A percentile compares a stretch with the other conserved stretches of the same genome.
Conservation (phyloP, 1,140 invertebrate genomes). For the Rhyzopertha dominica region DNA sequence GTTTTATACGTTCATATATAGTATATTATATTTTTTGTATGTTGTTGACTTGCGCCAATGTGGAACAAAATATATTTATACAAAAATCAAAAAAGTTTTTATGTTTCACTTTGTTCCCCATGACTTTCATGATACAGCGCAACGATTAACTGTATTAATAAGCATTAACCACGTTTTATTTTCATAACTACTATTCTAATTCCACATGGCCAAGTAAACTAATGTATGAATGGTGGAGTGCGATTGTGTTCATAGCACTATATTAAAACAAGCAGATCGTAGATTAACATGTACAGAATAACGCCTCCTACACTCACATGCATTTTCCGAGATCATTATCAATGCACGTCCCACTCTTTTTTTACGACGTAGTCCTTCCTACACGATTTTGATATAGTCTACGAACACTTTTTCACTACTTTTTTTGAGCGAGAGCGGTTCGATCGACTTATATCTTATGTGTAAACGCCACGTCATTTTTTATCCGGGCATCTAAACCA, state of each 20-base stretch:
- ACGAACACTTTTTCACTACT: too few species aligned
- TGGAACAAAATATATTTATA: slow-evolving; percentile 47
- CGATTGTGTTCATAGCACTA: slow-evolving; percentile 23
- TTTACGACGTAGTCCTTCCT: too few species aligned
- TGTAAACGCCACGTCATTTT: too few species aligned
- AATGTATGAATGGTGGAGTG: slow-evolving; percentile 26
- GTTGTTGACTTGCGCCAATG: slow-evolving; percentile 46
- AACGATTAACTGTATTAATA: neutral
- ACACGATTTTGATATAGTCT: too few species aligned
- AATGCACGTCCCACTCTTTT: too few species aligned
- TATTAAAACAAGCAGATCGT: too few species aligned
- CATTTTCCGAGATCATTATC: too few species aligned
- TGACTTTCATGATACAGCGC: slow-evolving; percentile 6
- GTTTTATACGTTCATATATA: slow-evolving; percentile 39
- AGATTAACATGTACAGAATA: too few species aligned
- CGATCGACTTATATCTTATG: too few species aligned
- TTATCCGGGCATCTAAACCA: too few species aligned
- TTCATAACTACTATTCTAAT: slow-evolving; percentile 33
- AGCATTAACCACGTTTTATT: slow-evolving; percentile 10
- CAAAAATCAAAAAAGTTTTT: slow-evolving; percentile 31
- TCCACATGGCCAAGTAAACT: slow-evolving; percentile 43
- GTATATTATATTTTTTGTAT: slow-evolving; percentile 43
- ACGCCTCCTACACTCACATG: too few species aligned
- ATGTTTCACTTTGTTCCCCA: slow-evolving; percentile 15
- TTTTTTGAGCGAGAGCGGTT: too few species aligned